These are phyloP conservation scores for Trigoniulus corallinus DNA, from an alignment of 1,140 invertebrate genomes.

Conservation along the genomic window DNA sequence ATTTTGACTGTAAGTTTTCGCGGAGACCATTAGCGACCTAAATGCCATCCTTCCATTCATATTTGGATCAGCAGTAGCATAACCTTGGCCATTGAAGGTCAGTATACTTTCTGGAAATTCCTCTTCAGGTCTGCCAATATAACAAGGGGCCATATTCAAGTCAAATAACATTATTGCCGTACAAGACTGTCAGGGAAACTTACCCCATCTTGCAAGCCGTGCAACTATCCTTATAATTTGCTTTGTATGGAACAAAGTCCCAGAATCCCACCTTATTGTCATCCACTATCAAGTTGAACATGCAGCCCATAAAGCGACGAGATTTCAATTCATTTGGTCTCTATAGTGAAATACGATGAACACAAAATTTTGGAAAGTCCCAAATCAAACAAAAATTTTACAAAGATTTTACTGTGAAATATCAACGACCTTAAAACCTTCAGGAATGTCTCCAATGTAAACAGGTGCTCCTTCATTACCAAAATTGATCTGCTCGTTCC, in stretches of 20 bases:
- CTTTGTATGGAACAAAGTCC: constrained; percentile 56
- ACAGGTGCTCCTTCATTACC: constrained; percentile 15
- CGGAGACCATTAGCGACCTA: no score
- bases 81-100: constrained; percentile 59
- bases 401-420: no score
- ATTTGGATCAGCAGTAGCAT: constrained; percentile 43
- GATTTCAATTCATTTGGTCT: constrained; percentile 17
- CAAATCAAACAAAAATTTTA: no score
- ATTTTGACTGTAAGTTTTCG: no score
- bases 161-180: no score
- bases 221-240: no score
- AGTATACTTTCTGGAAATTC: constrained; percentile 33
- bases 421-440: constrained; percentile 13
- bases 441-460: constrained; percentile 19
- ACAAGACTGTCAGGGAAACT: no score
- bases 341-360: no score
- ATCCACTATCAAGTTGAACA: constrained; percentile 60
- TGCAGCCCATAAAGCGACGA: constrained; percentile 41
- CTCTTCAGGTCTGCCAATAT: constrained; percentile 37
- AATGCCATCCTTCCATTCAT: no score
- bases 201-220: constrained; percentile 55
- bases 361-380: no score
- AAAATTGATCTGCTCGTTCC: constrained; percentile 18
- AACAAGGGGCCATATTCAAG: no score
- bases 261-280: constrained; percentile 64